Evolutionary conservation across 2,797 vertebrate species (phyloP).

Genomic region (Galagoides demidoff): DNA sequence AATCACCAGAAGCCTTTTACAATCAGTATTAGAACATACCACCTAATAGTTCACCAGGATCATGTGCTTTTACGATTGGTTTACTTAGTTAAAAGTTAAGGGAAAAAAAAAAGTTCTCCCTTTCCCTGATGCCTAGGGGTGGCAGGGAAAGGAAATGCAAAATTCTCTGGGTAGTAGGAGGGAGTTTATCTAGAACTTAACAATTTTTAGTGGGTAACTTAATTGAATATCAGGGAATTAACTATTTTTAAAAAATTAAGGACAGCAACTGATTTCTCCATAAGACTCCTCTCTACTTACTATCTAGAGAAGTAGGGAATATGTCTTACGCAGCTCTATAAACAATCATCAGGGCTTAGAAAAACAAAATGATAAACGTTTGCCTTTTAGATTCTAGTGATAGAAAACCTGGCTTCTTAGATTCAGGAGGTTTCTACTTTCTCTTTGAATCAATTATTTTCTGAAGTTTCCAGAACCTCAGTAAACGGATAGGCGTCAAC

Average conservation of each 20-base stretch:
- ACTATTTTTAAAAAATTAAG: background rate
- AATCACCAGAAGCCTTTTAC: background rate
- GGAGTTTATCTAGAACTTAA: background rate
- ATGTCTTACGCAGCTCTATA: background rate
- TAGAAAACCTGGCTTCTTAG: background rate
- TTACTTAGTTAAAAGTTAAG: background rate
- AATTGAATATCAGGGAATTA: background rate
- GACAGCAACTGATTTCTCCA: background rate
- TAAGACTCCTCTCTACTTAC: background rate
- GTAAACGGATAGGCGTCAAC: slow-evolving; percentile 70
- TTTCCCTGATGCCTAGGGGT: background rate
- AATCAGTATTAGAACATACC: background rate
- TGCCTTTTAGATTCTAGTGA: background rate
- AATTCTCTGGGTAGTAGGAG: background rate
- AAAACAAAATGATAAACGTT: background rate
- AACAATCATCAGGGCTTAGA: background rate
- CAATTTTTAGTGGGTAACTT: background rate
- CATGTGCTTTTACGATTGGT: background rate
- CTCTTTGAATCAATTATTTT: background rate
- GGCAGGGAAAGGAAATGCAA: background rate
- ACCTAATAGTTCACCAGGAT: background rate
- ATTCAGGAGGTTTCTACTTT: background rate
- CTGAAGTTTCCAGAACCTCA: background rate
- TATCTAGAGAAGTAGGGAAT: background rate
- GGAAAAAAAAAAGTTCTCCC: background rate